These are phyloP conservation scores for Sitta europaea DNA, from an alignment of 2,113 vertebrate species.

Conservation along the genomic window DNA sequence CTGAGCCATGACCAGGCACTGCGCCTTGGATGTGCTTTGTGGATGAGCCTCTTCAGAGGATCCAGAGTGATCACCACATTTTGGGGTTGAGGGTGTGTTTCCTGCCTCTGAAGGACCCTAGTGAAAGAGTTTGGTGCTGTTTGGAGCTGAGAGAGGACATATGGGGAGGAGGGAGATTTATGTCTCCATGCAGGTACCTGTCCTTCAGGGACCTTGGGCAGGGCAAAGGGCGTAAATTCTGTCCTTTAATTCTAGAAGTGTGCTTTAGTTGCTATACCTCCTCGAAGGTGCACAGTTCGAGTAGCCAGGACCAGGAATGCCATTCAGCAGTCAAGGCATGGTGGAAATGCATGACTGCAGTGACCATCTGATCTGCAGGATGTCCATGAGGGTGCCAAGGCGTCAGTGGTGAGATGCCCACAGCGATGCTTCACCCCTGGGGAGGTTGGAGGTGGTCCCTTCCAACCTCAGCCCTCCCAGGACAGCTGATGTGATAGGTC, in stretches of 20 bases:
- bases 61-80: accelerated
- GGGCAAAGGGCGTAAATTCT: neutral
- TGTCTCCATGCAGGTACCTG: accelerated
- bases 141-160: neutral
- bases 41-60: neutral
- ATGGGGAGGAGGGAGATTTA: neutral
- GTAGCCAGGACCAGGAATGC: neutral
- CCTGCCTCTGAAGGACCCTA: neutral
- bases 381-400: neutral
- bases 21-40: accelerated
- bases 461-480: neutral
- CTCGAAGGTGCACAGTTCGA: neutral
- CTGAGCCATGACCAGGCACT: accelerated
- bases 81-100: neutral
- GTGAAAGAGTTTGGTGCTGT: neutral
- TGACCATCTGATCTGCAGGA: neutral
- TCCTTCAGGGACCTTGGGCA: neutral
- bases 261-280: neutral
- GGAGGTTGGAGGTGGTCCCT: neutral
- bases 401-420: neutral
- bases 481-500: accelerated
- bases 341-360: accelerated
- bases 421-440: neutral
- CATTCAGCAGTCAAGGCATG: neutral
- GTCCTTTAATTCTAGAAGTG: neutral